Base-by-base conservation (phyloP, 2,888 invertebrate species). In the Cartodere bifasciata region DNA sequence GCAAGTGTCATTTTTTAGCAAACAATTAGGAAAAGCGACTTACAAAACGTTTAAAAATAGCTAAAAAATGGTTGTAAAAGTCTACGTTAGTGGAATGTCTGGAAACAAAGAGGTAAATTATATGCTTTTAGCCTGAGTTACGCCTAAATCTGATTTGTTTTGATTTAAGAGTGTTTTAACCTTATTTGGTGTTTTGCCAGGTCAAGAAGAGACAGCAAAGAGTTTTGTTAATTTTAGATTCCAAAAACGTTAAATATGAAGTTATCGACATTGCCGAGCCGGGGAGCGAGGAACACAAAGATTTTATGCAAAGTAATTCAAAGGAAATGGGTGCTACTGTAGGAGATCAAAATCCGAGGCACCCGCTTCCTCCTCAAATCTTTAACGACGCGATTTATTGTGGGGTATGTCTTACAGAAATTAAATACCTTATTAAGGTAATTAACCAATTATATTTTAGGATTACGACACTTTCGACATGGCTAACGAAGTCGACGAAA, bases 141-240 rank as follows among this genome's bases (percentile, higher is more conserved):
- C 21, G 4, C 11, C 20, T 29, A 7, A n/a, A 23, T 16, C 7
- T 17, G 7, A 16, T 28, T 4, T 16, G 5, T 10, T 4, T 9
- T 16, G 4, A 12, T 28, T 11, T 13, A 2, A 4, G 10, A 28
- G 3, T 14, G 5, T 15, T 5, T 11, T 10, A 6, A 23, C 10
- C 10, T 23, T 23, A 9, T 23, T 9, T 17, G 6, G 20, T 17
- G 35, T 34, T 44, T 42, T 40, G 30, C 11, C 36, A 95, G 95
- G 87, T 95, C 43, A 91, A 91, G 63, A 95, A 94, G 63, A 74
- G 90, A 47, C 94, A 95, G 60, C 90, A 91, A 58, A 75, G 91
- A 42, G 88, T 95, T 33, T 62, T 85, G 48, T 86, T 94, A 81
- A 86, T 92, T 53, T 65, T 97, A 50, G 90, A 92, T 53, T 86